Evolutionary conservation across 2,113 vertebrate genomes (phyloP).

Genomic region (Oplegnathus fasciatus): DNA sequence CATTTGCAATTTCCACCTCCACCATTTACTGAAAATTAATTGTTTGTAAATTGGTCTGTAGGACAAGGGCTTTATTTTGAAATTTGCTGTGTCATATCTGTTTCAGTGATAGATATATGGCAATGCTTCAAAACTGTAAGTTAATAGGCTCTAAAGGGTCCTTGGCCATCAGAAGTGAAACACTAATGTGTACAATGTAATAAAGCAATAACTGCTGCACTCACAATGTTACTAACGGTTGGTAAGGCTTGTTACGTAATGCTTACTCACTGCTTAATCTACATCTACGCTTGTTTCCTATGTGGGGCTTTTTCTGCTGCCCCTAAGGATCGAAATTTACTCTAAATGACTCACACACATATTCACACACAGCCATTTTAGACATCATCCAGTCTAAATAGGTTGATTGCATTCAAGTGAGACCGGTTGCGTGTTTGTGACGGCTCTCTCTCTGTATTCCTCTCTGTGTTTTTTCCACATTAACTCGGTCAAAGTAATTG

Average conservation of each 20-base stretch:
- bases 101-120: not conserved
- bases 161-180: not conserved
- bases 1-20: not conserved
- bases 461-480: constrained; percentile 76
- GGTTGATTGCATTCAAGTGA: constrained; percentile 49
- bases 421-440: constrained; percentile 40
- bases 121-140: not conserved
- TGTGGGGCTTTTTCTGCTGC: not conserved
- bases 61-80: not conserved
- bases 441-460: constrained; percentile 42
- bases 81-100: not conserved
- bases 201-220: constrained; percentile 6
- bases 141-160: not conserved
- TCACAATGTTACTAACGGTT: constrained; percentile 5
- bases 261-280: constrained; percentile 4
- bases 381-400: constrained; percentile 49
- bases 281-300: not conserved
- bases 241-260: not conserved
- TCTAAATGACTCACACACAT: constrained; percentile 17
- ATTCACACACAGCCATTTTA: constrained; percentile 18
- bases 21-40: not conserved
- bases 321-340: not conserved
- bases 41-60: not conserved
- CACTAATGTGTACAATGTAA: not conserved
- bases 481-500: constrained; percentile 59